Base-by-base conservation (phyloP, 2,113 vertebrate species). In the Pomatorhinus ruficollis region DNA sequence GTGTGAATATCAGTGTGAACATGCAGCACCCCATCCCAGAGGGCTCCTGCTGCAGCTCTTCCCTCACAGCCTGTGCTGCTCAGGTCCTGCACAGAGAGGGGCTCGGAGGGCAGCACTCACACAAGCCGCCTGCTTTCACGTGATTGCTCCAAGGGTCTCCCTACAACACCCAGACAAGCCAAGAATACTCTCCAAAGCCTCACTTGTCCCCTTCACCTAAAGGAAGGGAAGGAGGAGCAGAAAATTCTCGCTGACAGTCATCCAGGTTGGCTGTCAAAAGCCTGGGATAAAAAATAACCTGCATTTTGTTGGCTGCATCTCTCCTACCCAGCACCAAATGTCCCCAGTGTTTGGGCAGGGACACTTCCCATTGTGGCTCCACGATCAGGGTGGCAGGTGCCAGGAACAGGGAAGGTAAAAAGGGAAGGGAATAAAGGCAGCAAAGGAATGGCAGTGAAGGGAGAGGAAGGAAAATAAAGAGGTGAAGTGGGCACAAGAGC, bases 401-500 rank as follows among this genome's bases (percentile, higher is more conserved):
- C 65, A 77, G 83, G 27, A 27, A 24, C 15, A 45, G 47, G 49
- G 60, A 59, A 19, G 6, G 12, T 16, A 76, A 24, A 24, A 52
- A 80, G 22, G 19, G 40, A 65, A 39, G 6, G 20, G 44, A 54
- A 65, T 69, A 44, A 84, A 84, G 45, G 40, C 23, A 85, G 68
- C 60, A 85, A 65, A 76, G 84, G 64, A 33, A 50, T 10, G 42
- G 28, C 68, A 89, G 33, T 2, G 49, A 72, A 78, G 42, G 42
- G n/a, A 83, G 56, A 69, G 50, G 35, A 31, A 88, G 39, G 33
- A 23, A 63, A 87, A 90, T 92, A 35, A 79, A 93, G 95, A 89
- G 56, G 74, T 85, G 49, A 90, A 88, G 30, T n/a, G 60, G 61
- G 49, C 74, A 85, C 91, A 56, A 89, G 70, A 65, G 57, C 47